Base-by-base conservation (phyloP, 2,888 invertebrate species). In the Coelinius sp. region DNA sequence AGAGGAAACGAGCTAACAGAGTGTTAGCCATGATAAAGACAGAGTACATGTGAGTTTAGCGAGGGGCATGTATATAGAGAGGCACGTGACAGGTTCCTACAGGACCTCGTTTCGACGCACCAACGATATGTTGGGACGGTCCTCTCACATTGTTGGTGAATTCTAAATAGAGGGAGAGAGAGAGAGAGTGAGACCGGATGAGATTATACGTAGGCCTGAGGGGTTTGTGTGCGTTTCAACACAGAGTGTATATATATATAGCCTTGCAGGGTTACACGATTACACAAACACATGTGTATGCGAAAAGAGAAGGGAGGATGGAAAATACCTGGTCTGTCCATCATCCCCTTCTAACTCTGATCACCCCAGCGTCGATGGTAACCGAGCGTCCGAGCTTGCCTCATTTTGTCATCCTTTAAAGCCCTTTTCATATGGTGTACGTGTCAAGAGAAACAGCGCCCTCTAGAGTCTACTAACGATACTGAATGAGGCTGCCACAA, bases 301-400 rank as follows among this genome's bases (percentile, higher is more conserved):
- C 49, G 22, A 66, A 65, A 46, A 65, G 69, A 46, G 71, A 46
- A 20, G 17, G 73, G 24, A 74, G 77, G 81, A 77, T 76, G 79
- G 78, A 79, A 80, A 81, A 82, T 82, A 78, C 80, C 81, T 75
- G 80, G 79, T 79, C 81, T 79, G 81, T 80, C 79, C 83, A 81
- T 84, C 80, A 84, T 81, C 79, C 82, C 77, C 79, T 79, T 79
- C 74, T 78, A 80, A 52, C 72, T 79, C 80, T 74, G 78, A 79
- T 53, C 71, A 72, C 59, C 64, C 69, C 71, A 75, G 78, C 78
- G 74, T 80, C 76, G 75, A 75, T 77, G 78, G 78, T 79, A 80
- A 78, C 78, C 76, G 75, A 77, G 77, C 76, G 78, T 76, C 76
- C 75, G 25, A 20, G 76, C 75, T 76, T 70, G 73, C 75, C 74